Evolutionary conservation across 92 coral and sea anemone species (phyloP).

Genomic region (Parazoanthus swiftii): DNA sequence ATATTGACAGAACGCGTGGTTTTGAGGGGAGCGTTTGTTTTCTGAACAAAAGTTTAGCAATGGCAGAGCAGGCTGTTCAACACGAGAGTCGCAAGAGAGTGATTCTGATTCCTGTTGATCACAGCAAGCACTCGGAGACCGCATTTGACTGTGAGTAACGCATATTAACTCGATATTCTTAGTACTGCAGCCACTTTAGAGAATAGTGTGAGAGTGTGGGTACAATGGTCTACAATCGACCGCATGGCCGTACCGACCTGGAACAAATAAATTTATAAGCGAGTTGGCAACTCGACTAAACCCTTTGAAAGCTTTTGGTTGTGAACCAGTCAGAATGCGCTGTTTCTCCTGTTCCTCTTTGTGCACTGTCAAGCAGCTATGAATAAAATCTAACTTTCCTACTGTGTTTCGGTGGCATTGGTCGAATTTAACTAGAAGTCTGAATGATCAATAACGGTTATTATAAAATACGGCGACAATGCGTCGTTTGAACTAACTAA

Average conservation of each 20-base stretch:
- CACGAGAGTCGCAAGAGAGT: background rate
- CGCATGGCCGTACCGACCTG: background rate
- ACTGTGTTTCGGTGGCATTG: too few species aligned
- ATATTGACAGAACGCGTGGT: too few species aligned
- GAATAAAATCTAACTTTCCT: too few species aligned
- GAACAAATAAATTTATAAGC: background rate
- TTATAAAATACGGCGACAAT: too few species aligned
- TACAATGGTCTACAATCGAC: background rate
- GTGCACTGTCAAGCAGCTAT: background rate
- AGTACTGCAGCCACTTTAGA: too few species aligned
- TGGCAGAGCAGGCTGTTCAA: background rate
- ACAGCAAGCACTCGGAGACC: slow-evolving; percentile 29
- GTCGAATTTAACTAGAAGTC: too few species aligned
- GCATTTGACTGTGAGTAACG: slow-evolving; percentile 41
- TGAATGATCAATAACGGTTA: too few species aligned
- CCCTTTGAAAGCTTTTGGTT: background rate
- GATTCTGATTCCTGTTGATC: slow-evolving; percentile 10
- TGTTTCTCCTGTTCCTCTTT: background rate
- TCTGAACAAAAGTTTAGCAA: background rate
- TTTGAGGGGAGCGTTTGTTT: too few species aligned
- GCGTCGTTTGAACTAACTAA: background rate
- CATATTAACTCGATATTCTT: background rate
- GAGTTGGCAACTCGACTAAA: background rate
- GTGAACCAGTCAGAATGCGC: background rate
- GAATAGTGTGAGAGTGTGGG: too few species aligned